phyloP scores from a whole-genome alignment of 1,140 invertebrate species.

The Diuraphis noxia region DNA sequence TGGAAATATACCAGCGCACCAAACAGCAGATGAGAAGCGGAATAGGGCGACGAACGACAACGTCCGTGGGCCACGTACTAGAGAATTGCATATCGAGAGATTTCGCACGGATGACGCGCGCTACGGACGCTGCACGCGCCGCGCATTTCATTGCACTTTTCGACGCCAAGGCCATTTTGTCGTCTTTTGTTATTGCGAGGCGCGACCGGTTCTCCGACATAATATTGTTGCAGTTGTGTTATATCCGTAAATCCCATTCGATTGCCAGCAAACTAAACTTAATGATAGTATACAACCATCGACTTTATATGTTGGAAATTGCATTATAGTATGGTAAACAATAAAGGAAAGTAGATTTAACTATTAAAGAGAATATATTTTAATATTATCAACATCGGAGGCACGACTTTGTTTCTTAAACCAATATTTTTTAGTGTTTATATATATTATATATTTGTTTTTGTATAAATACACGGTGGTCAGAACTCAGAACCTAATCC shows the following conservation, averaged over 20 bases:
- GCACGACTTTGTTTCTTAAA: background rate
- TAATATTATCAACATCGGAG: background rate
- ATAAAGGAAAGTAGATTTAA: background rate
- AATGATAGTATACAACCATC: background rate
- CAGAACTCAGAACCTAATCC: background rate
- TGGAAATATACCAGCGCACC: background rate
- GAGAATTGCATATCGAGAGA: background rate
- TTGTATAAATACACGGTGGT: background rate
- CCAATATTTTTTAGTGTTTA: background rate
- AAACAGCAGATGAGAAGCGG: background rate
- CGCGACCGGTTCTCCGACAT: conserved; percentile 7
- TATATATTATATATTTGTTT: too few relatives aligned
- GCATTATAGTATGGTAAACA: background rate
- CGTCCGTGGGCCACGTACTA: background rate
- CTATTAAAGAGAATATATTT: background rate
- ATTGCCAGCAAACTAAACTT: background rate
- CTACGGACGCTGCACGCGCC: background rate
- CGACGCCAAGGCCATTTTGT: background rate
- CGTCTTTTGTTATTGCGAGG: background rate
- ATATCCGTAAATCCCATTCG: background rate
- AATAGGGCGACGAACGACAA: background rate
- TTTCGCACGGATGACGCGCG: conserved; percentile 11
- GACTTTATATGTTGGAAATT: background rate
- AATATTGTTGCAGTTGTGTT: background rate
- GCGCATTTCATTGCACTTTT: conserved; percentile 32